Base-by-base conservation (phyloP, 2,797 vertebrate species). In the Rousettus madagascariensis region DNA sequence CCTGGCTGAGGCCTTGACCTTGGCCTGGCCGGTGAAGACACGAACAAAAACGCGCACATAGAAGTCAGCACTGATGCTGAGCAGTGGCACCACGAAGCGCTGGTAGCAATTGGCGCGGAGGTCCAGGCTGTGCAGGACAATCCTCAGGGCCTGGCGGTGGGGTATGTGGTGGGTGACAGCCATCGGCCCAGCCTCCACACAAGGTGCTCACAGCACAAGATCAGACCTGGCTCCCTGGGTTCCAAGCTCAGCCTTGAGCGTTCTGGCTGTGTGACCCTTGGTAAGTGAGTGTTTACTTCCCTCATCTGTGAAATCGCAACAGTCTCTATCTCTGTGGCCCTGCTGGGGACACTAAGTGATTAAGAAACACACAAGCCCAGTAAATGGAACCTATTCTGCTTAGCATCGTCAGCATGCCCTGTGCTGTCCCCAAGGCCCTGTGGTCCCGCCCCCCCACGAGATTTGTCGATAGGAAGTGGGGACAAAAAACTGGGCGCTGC, bases 1-100 rank as follows among this genome's bases (percentile, higher is more conserved):
- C 99, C 99, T 99, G 97, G 99, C 99, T 0, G 99, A 99, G 96
- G 99, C 99, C 77, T 99, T 99, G 51, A 99, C 99, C 26, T 97
- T 98, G 66, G 98, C 99, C 97, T 99, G 99, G 49, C 99, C 99
- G 0, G 99, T 99, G 98, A 99, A 99, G 89, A 99, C 98, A 0
- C 99, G 98, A 0, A 99, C 99, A 53, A 99, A 99, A 8, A 99
- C 99, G 0, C 99, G 98, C 26, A 99, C 98, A 86, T 99, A 99
- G 95, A 99, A 99, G 97, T 99, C 99, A 0, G 98, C 99, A 0
- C 99, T 99, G 98, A 99, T 71, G 1, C 98, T 98, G 46, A 99
- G 98, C 95, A 99, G 98, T 0, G 99, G 99, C 55, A 98, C 96
- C 46, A 99, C 98, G 57, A 99, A 99, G 36, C 99, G 99, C 98